A percentile compares a stretch with the other conserved stretches of the same genome.
phyloP scores from a whole-genome alignment of 2,113 vertebrate species.

The Dasypus novemcinctus region DNA sequence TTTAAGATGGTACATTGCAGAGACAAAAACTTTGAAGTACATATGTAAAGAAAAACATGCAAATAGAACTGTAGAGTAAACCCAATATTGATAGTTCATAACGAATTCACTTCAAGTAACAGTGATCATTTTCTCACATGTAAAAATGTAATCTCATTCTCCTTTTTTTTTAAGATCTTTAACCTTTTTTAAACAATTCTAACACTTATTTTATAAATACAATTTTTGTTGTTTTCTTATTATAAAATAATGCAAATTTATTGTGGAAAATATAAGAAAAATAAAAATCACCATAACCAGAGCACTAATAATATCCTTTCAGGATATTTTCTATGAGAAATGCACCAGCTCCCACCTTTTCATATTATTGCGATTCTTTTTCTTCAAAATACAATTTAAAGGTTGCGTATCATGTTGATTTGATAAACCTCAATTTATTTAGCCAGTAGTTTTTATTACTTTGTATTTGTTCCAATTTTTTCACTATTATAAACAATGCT shows the following conservation, averaged over 20 bases:
- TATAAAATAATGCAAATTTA: background rate
- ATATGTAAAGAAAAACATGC: background rate
- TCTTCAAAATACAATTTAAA: background rate
- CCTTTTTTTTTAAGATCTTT: background rate
- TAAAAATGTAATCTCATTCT: background rate
- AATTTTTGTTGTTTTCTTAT: background rate
- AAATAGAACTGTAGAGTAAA: background rate
- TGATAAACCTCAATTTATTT: background rate
- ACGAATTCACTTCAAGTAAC: background rate
- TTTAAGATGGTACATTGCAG: background rate
- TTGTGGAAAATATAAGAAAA: background rate
- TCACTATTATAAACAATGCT: background rate
- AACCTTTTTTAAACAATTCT: background rate
- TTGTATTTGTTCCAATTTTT: background rate
- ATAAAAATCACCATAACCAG: background rate
- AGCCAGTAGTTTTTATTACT: background rate
- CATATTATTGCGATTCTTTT: no score
- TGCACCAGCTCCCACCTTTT: background rate
- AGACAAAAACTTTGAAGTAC: background rate
- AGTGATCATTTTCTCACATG: background rate
- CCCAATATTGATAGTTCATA: background rate
- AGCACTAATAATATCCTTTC: background rate
- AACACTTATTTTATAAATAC: background rate
- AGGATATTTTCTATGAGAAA: background rate
- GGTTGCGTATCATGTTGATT: background rate